Percentiles rank a stretch among this genome's conserved stretches.
Evolutionary conservation across 2,797 vertebrate genomes (phyloP).

Genomic region (Labroides dimidiatus): DNA sequence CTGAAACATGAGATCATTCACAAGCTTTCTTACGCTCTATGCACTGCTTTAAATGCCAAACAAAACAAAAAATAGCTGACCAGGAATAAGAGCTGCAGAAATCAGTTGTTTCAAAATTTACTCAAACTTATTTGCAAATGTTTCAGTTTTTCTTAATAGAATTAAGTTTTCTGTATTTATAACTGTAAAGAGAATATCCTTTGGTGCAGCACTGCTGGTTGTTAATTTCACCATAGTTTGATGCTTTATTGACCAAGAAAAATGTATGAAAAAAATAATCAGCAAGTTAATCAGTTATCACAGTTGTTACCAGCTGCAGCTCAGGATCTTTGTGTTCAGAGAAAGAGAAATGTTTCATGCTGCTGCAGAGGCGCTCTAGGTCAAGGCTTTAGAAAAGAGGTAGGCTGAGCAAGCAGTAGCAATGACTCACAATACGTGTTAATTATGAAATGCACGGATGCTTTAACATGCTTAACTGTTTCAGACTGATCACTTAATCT

Average conservation of each 20-base stretch:
- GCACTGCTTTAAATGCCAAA: neutral
- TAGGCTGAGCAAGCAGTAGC: slow-evolving; percentile 43
- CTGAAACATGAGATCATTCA: slow-evolving; percentile 14
- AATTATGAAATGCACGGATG: slow-evolving; percentile 8
- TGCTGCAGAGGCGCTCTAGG: neutral
- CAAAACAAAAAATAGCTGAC: neutral
- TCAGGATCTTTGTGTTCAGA: neutral
- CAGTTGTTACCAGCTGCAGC: neutral
- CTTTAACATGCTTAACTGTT: slow-evolving; percentile 26
- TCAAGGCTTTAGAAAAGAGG: slow-evolving; percentile 32
- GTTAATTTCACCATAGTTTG: neutral
- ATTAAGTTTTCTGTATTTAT: neutral
- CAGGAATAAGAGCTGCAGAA: neutral
- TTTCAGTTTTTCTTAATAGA: neutral
- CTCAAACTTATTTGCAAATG: neutral
- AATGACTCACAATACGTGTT: slow-evolving; percentile 8
- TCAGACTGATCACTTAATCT: slow-evolving; percentile 13
- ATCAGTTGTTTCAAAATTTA: neutral
- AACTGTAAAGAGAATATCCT: neutral
- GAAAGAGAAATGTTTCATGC: slow-evolving; percentile 1
- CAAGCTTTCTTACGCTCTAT: slow-evolving; percentile 1
- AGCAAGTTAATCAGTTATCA: neutral
- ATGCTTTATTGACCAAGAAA: neutral
- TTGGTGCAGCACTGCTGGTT: neutral
- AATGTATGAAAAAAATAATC: neutral